These are phyloP conservation scores for Orchesellides sinensis DNA, from an alignment of 2,888 invertebrate species.

Conservation along the genomic window DNA sequence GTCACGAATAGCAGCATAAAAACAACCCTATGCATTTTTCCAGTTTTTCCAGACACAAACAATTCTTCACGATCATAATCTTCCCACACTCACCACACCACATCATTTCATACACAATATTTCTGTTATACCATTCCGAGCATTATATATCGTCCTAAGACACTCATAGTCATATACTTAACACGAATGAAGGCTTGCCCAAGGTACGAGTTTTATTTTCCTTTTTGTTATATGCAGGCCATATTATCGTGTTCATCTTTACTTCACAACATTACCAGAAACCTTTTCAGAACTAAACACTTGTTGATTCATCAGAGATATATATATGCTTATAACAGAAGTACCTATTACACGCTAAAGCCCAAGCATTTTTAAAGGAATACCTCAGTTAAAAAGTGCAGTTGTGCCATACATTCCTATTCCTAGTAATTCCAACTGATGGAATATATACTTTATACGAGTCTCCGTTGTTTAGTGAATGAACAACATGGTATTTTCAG, in stretches of 20 bases:
- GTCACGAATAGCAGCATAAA: conserved; percentile 3
- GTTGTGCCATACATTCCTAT: too few relatives aligned
- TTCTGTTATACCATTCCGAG: neutral
- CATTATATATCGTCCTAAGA: neutral
- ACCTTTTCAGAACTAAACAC: conserved; percentile 29
- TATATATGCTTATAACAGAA: too few relatives aligned
- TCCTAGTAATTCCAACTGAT: too few relatives aligned
- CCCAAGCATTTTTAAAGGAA: too few relatives aligned
- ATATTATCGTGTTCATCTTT: too few relatives aligned
- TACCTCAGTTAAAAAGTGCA: too few relatives aligned
- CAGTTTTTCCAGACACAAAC: conserved; percentile 23
- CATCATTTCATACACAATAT: conserved; percentile 12
- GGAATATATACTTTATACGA: too few relatives aligned
- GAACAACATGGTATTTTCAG: neutral
- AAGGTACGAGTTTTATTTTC: neutral
- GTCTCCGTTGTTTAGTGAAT: too few relatives aligned
- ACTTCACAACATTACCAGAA: too few relatives aligned
- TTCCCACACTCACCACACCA: conserved; percentile 22
- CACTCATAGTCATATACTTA: neutral
- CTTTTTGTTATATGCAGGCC: too few relatives aligned
- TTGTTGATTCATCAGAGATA: conserved; percentile 53
- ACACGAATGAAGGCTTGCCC: neutral
- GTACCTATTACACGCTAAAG: too few relatives aligned
- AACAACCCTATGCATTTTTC: conserved; percentile 16
- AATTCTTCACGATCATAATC: conserved; percentile 25